Conservation (phyloP, 2,113 vertebrate genomes). For the Melanostigma gelatinosum region DNA sequence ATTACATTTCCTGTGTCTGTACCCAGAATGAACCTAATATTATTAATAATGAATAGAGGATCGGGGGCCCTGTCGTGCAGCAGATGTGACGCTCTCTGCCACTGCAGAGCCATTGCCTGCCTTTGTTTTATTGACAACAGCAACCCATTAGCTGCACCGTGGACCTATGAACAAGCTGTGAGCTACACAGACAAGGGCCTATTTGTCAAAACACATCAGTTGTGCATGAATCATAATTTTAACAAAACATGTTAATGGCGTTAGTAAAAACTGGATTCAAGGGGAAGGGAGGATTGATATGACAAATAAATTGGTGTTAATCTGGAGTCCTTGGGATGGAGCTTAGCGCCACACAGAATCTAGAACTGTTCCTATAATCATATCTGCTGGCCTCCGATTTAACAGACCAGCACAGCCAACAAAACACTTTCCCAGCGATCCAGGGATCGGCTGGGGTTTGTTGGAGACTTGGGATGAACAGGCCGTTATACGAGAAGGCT, state of each 20-base stretch:
- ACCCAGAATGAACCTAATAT: constrained; percentile 67
- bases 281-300: constrained; percentile 1
- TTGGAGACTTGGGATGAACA: constrained; percentile 47
- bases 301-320: constrained; percentile 34
- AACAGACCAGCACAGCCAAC: constrained; percentile 45
- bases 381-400: constrained; percentile 49
- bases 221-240: constrained; percentile 31
- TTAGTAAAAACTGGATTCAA: not conserved
- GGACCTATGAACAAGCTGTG: constrained; percentile 5
- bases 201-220: constrained; percentile 30
- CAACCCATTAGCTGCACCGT: constrained; percentile 22
- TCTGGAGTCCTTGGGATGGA: constrained; percentile 18
- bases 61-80: constrained; percentile 41
- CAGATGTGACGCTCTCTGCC: constrained; percentile 52
- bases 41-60: constrained; percentile 77
- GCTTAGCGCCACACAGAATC: constrained; percentile 18
- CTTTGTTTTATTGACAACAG: constrained; percentile 63
- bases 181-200: not conserved
- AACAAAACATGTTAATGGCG: constrained; percentile 34
- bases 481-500: constrained; percentile 15
- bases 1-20: constrained; percentile 74
- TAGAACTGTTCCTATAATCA: constrained; percentile 46
- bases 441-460: constrained; percentile 46
- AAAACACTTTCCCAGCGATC: constrained; percentile 51
- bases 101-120: constrained; percentile 33